phyloP scores from a whole-genome alignment of 2,797 vertebrate genomes.

The Cossypha dichroa region DNA sequence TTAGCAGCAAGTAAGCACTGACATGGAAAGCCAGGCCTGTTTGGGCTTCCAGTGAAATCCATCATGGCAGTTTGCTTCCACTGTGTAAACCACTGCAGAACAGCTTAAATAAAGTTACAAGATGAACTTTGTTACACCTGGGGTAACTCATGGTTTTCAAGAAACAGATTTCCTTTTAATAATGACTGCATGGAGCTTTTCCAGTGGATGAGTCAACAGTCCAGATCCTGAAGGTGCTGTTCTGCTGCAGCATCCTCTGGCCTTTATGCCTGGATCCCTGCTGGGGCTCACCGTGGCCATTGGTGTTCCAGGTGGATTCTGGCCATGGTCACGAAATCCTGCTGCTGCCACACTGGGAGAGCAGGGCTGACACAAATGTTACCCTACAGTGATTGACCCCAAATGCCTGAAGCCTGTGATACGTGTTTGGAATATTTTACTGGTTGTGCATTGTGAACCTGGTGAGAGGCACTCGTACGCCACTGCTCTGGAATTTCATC shows the following conservation, averaged over 20 bases:
- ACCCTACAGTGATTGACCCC: not conserved
- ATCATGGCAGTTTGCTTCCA: not conserved
- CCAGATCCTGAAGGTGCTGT: not conserved
- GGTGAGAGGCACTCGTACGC: not conserved
- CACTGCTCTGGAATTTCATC: slow-evolving; percentile 48
- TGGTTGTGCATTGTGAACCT: not conserved
- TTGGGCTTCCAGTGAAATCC: not conserved
- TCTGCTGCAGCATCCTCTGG: not conserved
- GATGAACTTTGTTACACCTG: not conserved
- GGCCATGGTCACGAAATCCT: not conserved
- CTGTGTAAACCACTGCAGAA: not conserved
- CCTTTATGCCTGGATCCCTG: fast-evolving
- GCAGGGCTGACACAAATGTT: not conserved
- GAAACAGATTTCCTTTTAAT: not conserved
- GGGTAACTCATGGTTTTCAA: not conserved
- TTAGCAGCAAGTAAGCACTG: not conserved
- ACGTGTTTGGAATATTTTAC: not conserved
- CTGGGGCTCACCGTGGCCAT: not conserved
- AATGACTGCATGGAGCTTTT: not conserved
- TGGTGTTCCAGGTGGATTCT: not conserved
- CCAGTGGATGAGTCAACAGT: not conserved
- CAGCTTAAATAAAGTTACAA: not conserved
- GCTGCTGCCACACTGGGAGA: fast-evolving
- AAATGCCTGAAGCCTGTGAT: not conserved
- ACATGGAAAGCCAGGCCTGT: not conserved